Evolutionary conservation across 2,797 vertebrate species (phyloP).

Genomic region (Eremophila alpestris): DNA sequence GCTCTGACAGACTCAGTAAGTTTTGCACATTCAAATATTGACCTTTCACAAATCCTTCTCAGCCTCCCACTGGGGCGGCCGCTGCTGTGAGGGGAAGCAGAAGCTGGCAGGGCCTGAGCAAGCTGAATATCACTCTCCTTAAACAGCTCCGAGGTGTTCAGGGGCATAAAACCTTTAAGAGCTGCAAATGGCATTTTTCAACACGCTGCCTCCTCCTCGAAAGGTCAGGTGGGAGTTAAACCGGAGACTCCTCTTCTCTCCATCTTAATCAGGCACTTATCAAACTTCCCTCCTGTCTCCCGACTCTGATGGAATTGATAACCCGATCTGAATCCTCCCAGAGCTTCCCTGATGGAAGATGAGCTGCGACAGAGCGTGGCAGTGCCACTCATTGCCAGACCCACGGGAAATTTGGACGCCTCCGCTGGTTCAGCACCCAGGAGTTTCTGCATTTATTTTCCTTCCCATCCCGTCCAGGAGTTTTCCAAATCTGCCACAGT

Average conservation of each 20-base stretch:
- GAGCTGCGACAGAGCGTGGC: not conserved
- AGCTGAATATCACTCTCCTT: constrained; percentile 58
- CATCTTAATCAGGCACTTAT: constrained; percentile 55
- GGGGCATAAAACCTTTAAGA: constrained; percentile 63
- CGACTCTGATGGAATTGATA: not conserved
- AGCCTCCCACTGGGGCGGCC: constrained; percentile 4
- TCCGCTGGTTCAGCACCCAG: not conserved
- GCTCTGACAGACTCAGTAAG: constrained; percentile 15
- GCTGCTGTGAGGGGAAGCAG: constrained; percentile 13
- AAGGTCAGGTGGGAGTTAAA: constrained; percentile 70
- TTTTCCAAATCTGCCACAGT: not conserved
- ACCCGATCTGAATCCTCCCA: constrained; percentile 19
- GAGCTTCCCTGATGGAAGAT: not conserved
- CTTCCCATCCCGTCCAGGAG: not conserved
- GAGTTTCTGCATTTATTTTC: not conserved
- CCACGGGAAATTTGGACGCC: not conserved
- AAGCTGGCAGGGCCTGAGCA: constrained; percentile 54
- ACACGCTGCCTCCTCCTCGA: not conserved
- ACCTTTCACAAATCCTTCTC: constrained; percentile 61
- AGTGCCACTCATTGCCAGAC: not conserved
- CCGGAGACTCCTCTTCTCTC: constrained; percentile 43
- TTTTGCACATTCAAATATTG: constrained; percentile 67
- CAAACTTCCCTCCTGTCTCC: constrained; percentile 31
- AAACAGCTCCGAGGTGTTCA: constrained; percentile 48
- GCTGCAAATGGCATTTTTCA: constrained; percentile 62